A percentile compares a stretch with the other conserved stretches of the same genome.
phyloP scores from a whole-genome alignment of 30 jellyfish, hydroid and myxozoan genomes.

The Nemopilema nomurai region DNA sequence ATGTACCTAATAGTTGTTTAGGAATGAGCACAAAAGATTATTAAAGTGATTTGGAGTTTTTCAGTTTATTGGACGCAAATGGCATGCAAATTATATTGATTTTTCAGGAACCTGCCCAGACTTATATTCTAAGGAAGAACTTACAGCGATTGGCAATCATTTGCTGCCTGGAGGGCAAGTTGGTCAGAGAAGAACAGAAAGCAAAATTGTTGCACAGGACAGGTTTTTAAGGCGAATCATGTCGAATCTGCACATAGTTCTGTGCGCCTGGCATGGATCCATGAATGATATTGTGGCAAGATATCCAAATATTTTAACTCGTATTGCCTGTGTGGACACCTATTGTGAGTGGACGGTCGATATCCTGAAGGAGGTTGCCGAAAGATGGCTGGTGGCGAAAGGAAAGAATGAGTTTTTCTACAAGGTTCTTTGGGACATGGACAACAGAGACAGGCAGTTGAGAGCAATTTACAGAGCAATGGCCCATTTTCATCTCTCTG shows the following conservation, averaged over 20 bases:
- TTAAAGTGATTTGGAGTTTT: neutral
- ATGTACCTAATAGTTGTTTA: too few relatives aligned
- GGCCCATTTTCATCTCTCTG: slow-evolving; percentile 44
- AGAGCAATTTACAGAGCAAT: slow-evolving; percentile 18
- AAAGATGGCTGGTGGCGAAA: slow-evolving; percentile 41
- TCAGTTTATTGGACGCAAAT: too few relatives aligned
- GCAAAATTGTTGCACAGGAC: slow-evolving; percentile 60
- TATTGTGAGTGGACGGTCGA: slow-evolving; percentile 50
- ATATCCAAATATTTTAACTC: slow-evolving; percentile 35
- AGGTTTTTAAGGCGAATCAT: slow-evolving; percentile 64
- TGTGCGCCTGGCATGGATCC: slow-evolving; percentile 39
- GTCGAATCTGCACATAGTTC: slow-evolving; percentile 62
- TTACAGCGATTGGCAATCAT: slow-evolving; percentile 45
- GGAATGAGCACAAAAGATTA: too few relatives aligned
- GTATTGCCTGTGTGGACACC: slow-evolving; percentile 47
- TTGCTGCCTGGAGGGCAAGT: slow-evolving; percentile 77
- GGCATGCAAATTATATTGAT: neutral
- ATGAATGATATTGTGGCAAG: slow-evolving; percentile 6
- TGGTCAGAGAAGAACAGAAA: slow-evolving; percentile 60
- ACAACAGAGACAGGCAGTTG: slow-evolving; percentile 35
- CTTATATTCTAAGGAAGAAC: slow-evolving; percentile 59
- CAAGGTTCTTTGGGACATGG: slow-evolving; percentile 32
- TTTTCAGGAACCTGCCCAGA: slow-evolving; percentile 81
- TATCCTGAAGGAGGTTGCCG: slow-evolving; percentile 60
- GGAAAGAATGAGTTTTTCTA: slow-evolving; percentile 52